A percentile compares a stretch with the other conserved stretches of the same genome.
phyloP scores from a whole-genome alignment of 2,797 vertebrate species.

The Ctenopoma multispine region DNA sequence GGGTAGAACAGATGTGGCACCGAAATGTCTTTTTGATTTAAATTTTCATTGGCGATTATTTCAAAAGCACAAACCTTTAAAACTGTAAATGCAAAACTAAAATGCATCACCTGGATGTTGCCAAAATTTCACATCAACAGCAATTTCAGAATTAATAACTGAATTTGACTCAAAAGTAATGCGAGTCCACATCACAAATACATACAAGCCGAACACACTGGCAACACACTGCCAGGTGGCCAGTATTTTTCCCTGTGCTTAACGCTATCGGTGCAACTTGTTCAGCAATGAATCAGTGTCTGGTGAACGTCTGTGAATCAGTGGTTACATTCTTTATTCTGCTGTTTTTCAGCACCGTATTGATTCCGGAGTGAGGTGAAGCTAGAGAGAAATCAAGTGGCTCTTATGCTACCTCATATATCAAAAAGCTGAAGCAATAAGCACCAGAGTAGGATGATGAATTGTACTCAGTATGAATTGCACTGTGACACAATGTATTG shows the following conservation, averaged over 20 bases:
- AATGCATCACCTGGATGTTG: too few species aligned
- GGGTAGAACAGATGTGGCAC: too few species aligned
- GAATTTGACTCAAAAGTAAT: too few species aligned
- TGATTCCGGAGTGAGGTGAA: slow-evolving; percentile 45
- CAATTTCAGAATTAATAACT: too few species aligned
- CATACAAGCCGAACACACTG: too few species aligned
- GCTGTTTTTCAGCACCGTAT: slow-evolving; percentile 58
- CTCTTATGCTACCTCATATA: slow-evolving; percentile 52
- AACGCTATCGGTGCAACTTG: slow-evolving; percentile 18
- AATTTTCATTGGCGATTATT: too few species aligned
- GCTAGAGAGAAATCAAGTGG: slow-evolving; percentile 66
- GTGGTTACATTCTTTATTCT: slow-evolving; percentile 34
- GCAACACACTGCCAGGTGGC: not conserved
- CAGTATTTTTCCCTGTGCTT: not conserved
- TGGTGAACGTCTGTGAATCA: slow-evolving; percentile 36
- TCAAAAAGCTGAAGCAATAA: slow-evolving; percentile 48
- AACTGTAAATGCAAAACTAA: too few species aligned
- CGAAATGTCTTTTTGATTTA: too few species aligned
- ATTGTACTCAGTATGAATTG: slow-evolving; percentile 47
- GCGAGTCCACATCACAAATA: too few species aligned
- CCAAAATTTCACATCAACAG: too few species aligned
- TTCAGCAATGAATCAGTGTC: slow-evolving; percentile 36
- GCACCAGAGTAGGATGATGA: slow-evolving; percentile 44
- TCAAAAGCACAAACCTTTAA: too few species aligned
- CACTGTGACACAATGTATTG: slow-evolving; percentile 49